Evolutionary conservation across 2,888 invertebrate species (phyloP).

Genomic region (Geophilus truncorum): DNA sequence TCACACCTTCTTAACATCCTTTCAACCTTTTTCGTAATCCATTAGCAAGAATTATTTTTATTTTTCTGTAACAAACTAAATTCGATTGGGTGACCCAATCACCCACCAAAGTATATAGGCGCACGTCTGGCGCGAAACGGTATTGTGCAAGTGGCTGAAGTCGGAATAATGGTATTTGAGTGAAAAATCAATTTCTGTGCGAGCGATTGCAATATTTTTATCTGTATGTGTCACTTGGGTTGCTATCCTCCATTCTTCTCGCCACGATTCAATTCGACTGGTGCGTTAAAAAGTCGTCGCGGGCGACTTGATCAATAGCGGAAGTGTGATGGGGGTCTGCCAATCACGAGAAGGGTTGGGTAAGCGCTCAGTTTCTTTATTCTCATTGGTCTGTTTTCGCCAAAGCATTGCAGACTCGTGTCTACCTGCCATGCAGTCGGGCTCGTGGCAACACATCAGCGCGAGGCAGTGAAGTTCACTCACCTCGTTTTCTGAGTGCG

Average conservation of each 20-base stretch:
- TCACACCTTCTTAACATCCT: too few species aligned
- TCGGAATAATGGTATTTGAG: neutral
- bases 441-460: neutral
- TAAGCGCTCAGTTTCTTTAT: neutral
- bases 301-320: conserved; percentile 15
- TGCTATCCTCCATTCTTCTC: neutral
- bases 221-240: conserved; percentile 6
- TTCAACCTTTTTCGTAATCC: too few species aligned
- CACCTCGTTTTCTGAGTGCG: neutral
- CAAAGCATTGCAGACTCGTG: neutral
- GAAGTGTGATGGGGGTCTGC: conserved; percentile 19
- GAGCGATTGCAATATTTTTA: neutral
- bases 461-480: neutral
- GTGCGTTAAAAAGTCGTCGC: conserved; percentile 16
- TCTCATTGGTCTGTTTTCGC: conserved; percentile 1
- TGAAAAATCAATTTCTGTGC: neutral
- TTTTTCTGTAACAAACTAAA: too few species aligned
- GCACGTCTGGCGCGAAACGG: neutral
- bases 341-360: conserved; percentile 28
- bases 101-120: too few species aligned
- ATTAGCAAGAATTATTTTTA: too few species aligned
- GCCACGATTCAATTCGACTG: neutral
- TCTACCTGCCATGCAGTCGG: conserved; percentile 11
- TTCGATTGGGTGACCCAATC: too few species aligned
- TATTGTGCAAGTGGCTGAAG: neutral